Evolutionary conservation across 2,888 invertebrate genomes (phyloP), one percentile per base, ranked within the genome.

Genomic region (Heteropelma amictum): DNA sequence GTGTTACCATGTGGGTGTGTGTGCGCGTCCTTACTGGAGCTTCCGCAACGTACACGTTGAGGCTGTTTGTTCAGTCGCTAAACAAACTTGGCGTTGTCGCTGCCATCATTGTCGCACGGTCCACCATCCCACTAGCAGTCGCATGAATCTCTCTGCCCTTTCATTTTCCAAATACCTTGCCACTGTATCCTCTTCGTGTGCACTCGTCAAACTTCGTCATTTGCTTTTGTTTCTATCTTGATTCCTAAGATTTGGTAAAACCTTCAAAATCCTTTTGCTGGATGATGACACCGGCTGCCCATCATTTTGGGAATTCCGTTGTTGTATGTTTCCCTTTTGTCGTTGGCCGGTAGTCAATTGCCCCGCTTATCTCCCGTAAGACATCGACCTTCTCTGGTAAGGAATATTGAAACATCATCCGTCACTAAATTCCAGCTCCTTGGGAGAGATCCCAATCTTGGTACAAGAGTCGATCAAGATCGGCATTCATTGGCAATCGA

Each of bases 61-160:
- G 49, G 10, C 38, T 70, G 74, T 75, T 75, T 75, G 65, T 21
- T 49, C 45, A 61, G 74, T 61, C 54, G 54, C 74, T 65, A 10
- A 75, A 70, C 70, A 75, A 70, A 75, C 74, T 33, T 7, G 33
- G 54, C 65, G 33, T 42, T 14, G 33, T 30, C 61, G 40, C 26
- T 47, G 63, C 23, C 53, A 35, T 54, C 65, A 35, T 56, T 45
- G 26, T 51, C 12, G 17, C 38, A n/a, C 19, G 21, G 10, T 30
- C 35, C 63, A 35, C 49, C 40, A 19, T 47, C 38, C 33, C 68
- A 35, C 28, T 33, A 28, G 35, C 33, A 6, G 60, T 45, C 51
- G 33, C 19, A 38, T 5, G n/a, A n/a, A 12, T 54, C 45, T 61
- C 12, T 19, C 38, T 23, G 38, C 17, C 45, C 33, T 54, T 38